Evolutionary conservation across 2,888 invertebrate species (phyloP).

Genomic region (Lasius platythorax): DNA sequence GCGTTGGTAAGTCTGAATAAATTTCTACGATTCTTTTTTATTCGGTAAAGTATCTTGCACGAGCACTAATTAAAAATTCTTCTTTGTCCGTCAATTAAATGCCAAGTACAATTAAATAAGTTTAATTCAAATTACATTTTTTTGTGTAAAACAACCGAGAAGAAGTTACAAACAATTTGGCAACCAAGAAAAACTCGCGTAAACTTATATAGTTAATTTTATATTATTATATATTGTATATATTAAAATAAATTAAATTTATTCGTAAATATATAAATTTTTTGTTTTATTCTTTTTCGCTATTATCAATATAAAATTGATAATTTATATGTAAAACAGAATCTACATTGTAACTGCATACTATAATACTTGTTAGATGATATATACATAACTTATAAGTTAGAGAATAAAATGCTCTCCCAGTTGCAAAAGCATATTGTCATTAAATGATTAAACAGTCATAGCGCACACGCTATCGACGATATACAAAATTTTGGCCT

Average conservation of each 20-base stretch:
- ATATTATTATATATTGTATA: background rate
- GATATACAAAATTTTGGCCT: background rate
- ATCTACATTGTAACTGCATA: background rate
- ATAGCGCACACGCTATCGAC: background rate
- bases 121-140: constrained; percentile 7
- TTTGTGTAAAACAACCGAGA: background rate
- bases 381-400: background rate
- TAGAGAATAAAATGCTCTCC: background rate
- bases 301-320: background rate
- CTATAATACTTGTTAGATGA: background rate
- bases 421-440: background rate
- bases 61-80: constrained; percentile 15
- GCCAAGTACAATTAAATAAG: background rate
- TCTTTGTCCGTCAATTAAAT: background rate
- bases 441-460: background rate
- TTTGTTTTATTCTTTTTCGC: background rate
- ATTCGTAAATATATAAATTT: background rate
- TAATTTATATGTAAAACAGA: background rate
- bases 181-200: background rate
- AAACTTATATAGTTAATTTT: background rate
- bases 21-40: background rate
- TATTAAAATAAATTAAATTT: background rate
- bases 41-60: background rate
- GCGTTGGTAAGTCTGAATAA: background rate
- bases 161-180: background rate